Evolutionary conservation across 2,797 vertebrate genomes (phyloP), one percentile per base, ranked within the genome.

Genomic region (Epinephelus awoara): DNA sequence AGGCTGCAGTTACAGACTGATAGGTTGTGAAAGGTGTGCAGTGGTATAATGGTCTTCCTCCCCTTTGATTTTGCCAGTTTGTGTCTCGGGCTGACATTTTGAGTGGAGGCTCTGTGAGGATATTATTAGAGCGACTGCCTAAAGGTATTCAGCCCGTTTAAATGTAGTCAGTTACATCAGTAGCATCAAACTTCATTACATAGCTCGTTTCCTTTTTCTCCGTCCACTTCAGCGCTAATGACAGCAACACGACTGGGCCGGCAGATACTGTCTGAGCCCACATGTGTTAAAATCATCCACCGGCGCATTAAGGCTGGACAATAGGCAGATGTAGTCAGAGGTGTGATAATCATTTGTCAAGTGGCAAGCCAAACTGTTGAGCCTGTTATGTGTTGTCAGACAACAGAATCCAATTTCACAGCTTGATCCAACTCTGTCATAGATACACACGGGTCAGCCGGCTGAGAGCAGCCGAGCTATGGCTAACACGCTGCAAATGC

Each of bases 71-170:
- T 81, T 50, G 50, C 72, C 86, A 70, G 64, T 84, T 87, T 85
- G 86, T 84, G 84, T 86, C 76, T 51, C 8, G 75, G 66, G 38
- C 82, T 91, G 94, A 91, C 91, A 90, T 90, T 89, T 52, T 80
- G 85, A 91, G 89, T 5, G 44, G 77, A 88, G 80, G 69, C 66
- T 81, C 69, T 65, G 80, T 67, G 76, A 73, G 75, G 82, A 77
- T 90, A 90, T 87, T 85, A 92, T 95, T 95, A 95, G 89, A 86
- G 62, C 62, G 9, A 82, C 86, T 93, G 94, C 92, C 92, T 91
- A 81, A 86, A 92, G 88, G 86, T 88, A 93, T 93, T 77, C 86
- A 90, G 86, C 54, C 76, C 12, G 15, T 78, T 85, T 83, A 85
- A 89, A 90, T 78, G 85, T 23, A 84, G 84, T 72, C 70, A 23